phyloP scores from a whole-genome alignment of 1,140 invertebrate species.

The Acromyrmex charruanus region DNA sequence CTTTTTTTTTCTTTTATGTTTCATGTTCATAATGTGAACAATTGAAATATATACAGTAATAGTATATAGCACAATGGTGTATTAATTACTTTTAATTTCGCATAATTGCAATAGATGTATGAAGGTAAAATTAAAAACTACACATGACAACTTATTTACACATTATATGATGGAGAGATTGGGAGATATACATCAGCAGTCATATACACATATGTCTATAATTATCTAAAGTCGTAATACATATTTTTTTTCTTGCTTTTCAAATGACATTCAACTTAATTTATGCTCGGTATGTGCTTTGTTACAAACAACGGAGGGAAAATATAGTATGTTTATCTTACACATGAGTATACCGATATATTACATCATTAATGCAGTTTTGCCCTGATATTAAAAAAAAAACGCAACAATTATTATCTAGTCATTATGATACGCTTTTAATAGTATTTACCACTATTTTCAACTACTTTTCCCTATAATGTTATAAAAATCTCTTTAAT shows the following conservation, averaged over 20 bases:
- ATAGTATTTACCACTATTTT: constrained; percentile 67
- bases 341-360: constrained; percentile 71
- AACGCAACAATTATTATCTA: constrained; percentile 73
- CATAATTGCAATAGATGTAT: constrained; percentile 7
- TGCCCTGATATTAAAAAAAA: constrained; percentile 70
- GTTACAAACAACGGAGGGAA: constrained; percentile 69
- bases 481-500: constrained; percentile 78
- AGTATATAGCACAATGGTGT: background rate
- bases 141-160: constrained; percentile 80
- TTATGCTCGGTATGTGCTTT: constrained; percentile 67
- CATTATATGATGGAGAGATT: constrained; percentile 79
- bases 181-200: constrained; percentile 79
- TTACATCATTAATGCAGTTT: constrained; percentile 70
- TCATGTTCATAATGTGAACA: background rate
- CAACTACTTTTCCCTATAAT: constrained; percentile 74
- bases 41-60: background rate
- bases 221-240: constrained; percentile 78
- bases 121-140: constrained; percentile 15
- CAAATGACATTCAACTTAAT: constrained; percentile 75
- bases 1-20: too few species aligned
- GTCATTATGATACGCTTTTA: constrained; percentile 63
- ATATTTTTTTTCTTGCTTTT: constrained; percentile 62
- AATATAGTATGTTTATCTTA: constrained; percentile 71
- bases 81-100: background rate
- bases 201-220: constrained; percentile 80